These are phyloP conservation scores for Petrocephalus microphthalmus DNA, from an alignment of 2,113 vertebrate species.

Conservation along the genomic window DNA sequence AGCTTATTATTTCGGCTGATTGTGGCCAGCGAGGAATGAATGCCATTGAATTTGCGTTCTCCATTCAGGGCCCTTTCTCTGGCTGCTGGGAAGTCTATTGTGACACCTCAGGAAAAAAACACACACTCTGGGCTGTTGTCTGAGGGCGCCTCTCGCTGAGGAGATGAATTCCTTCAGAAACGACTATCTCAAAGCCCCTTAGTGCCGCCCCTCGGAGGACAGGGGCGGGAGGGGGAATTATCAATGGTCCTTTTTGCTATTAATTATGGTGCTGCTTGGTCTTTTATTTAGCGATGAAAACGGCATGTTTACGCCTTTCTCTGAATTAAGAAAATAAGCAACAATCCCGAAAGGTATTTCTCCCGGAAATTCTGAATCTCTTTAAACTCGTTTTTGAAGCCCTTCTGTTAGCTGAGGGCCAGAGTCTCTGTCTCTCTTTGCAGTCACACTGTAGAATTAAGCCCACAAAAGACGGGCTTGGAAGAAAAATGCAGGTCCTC, in stretches of 20 bases:
- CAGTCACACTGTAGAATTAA: neutral
- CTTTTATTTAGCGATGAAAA: slow-evolving; percentile 33
- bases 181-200: slow-evolving; percentile 51
- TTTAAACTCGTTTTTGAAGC: neutral
- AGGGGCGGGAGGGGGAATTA: slow-evolving; percentile 49
- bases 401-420: neutral
- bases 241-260: slow-evolving; percentile 52
- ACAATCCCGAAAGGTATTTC: slow-evolving; percentile 7
- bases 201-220: slow-evolving; percentile 57
- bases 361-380: neutral
- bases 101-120: slow-evolving; percentile 62
- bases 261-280: slow-evolving; percentile 56
- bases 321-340: neutral
- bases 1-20: slow-evolving; percentile 50
- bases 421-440: neutral
- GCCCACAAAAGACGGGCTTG: neutral
- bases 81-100: slow-evolving; percentile 61
- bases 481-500: neutral
- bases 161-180: slow-evolving; percentile 58
- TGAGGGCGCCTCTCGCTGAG: slow-evolving; percentile 54
- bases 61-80: slow-evolving; percentile 57
- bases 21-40: slow-evolving; percentile 59
- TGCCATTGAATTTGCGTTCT: slow-evolving; percentile 63
- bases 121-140: slow-evolving; percentile 55
- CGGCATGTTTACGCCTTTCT: neutral